phyloP scores from a whole-genome alignment of 1,140 invertebrate genomes.

The Drosophila ercepeae region DNA sequence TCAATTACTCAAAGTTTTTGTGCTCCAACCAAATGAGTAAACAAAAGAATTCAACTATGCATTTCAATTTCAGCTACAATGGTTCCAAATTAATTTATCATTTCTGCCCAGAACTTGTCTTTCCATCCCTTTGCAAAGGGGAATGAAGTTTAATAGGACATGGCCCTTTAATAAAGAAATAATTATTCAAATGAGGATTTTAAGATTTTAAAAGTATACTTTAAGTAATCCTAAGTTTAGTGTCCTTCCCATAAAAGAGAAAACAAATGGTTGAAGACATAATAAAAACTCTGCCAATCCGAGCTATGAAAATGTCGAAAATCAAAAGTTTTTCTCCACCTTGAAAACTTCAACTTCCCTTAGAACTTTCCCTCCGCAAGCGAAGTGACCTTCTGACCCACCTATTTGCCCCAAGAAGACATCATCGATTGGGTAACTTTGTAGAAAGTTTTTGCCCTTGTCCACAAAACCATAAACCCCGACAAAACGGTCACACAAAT shows the following conservation, averaged over 20 bases:
- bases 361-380: neutral
- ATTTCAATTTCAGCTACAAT: conserved; percentile 59
- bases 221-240: too few relatives aligned
- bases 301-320: neutral
- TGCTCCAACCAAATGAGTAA: conserved; percentile 27
- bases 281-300: neutral
- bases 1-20: conserved; percentile 76
- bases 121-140: neutral
- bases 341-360: neutral
- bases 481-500: conserved; percentile 33
- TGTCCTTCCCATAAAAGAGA: too few relatives aligned
- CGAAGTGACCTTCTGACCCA: neutral
- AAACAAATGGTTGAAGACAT: neutral
- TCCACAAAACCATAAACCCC: neutral
- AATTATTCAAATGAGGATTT: too few relatives aligned
- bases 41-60: conserved; percentile 48
- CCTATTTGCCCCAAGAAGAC: neutral
- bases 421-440: conserved; percentile 10
- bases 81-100: conserved; percentile 62
- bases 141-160: too few relatives aligned
- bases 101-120: conserved; percentile 20
- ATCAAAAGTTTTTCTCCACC: neutral
- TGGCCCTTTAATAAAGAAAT: too few relatives aligned
- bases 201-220: too few relatives aligned
- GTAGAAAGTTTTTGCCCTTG: neutral